Evolutionary conservation across 2,797 vertebrate species (phyloP).

Genomic region (Champsocephalus esox): DNA sequence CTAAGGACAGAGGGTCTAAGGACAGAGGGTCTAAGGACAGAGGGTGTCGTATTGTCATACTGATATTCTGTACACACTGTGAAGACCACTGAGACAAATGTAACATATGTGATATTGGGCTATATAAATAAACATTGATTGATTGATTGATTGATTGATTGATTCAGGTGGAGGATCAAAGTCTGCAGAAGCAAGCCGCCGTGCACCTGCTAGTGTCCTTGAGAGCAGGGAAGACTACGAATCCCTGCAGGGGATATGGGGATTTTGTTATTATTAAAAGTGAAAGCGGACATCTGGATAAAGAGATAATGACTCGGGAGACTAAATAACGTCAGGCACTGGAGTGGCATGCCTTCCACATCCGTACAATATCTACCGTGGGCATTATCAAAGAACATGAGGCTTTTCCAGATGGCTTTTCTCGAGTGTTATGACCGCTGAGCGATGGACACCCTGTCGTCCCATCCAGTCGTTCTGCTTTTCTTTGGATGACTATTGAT

Average conservation of each 20-base stretch:
- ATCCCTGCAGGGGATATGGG: conserved; percentile 16
- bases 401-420: neutral
- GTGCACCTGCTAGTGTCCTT: conserved; percentile 49
- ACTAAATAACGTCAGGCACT: neutral
- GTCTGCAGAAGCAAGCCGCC: conserved; percentile 40
- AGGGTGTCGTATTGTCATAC: no score
- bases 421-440: neutral
- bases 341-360: neutral
- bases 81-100: no score
- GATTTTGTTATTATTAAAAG: conserved; percentile 14
- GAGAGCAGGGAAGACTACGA: conserved; percentile 33
- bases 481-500: neutral
- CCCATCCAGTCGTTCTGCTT: neutral
- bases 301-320: neutral
- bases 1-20: no score
- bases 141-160: no score
- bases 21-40: no score
- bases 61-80: no score
- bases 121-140: no score
- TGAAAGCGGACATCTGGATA: conserved; percentile 5
- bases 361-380: neutral
- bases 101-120: no score
- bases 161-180: conserved; percentile 42
- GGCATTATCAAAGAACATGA: neutral
- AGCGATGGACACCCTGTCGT: neutral